Conservation (phyloP, 2,113 vertebrate species). For the Anas platyrhynchos region DNA sequence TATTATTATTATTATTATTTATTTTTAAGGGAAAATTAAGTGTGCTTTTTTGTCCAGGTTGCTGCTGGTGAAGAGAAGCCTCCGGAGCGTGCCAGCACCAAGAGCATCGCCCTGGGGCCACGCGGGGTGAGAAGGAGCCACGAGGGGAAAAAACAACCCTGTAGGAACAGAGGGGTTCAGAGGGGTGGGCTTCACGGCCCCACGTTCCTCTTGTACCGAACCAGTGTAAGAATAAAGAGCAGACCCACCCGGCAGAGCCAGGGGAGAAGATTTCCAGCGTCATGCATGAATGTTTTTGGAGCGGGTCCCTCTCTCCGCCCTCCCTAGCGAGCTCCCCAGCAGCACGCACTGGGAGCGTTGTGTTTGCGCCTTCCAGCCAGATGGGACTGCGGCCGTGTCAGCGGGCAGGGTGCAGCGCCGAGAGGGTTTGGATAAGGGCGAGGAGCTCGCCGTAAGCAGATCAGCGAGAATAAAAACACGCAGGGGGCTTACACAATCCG, state of each 20-base stretch:
- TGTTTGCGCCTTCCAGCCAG: slow-evolving; percentile 5
- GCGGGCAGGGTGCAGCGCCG: not conserved
- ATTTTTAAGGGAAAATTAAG: not conserved
- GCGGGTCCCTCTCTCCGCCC: not conserved
- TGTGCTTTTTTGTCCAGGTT: not conserved
- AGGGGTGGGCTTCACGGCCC: not conserved
- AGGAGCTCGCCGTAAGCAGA: slow-evolving; percentile 71
- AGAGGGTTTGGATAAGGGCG: slow-evolving; percentile 45
- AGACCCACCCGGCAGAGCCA: not conserved
- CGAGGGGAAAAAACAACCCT: not conserved
- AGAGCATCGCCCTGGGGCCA: fast-evolving
- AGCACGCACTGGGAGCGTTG: not conserved
- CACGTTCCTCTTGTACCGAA: not conserved
- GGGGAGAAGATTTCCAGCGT: not conserved
- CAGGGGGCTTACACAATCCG: not conserved
- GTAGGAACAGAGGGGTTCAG: not conserved
- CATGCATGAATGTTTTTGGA: not conserved
- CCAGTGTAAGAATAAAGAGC: not conserved
- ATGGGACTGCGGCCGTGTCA: slow-evolving; percentile 54
- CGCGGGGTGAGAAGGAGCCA: fast-evolving
- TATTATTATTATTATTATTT: not conserved
- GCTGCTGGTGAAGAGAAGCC: not conserved
- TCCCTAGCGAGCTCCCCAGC: not conserved
- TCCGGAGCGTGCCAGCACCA: fast-evolving
- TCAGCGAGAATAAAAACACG: slow-evolving; percentile 52